Evolutionary conservation across 2,888 invertebrate species (phyloP).

Genomic region (Aspidiotus rigidus): DNA sequence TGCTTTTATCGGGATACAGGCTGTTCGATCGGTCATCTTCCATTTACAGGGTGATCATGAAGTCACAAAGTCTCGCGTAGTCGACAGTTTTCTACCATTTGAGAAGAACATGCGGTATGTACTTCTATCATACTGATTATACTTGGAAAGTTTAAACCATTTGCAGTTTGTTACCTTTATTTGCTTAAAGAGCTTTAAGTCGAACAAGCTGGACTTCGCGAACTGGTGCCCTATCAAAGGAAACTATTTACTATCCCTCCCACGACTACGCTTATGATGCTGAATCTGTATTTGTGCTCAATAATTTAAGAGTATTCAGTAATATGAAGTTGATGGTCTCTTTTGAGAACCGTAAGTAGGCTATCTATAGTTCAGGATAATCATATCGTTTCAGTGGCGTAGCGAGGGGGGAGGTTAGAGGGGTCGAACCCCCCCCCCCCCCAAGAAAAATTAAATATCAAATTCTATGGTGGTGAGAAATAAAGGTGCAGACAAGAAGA

Average conservation of each 20-base stretch:
- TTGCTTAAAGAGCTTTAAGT: constrained; percentile 40
- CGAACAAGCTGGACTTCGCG: constrained; percentile 41
- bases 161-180: no score
- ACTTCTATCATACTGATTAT: neutral
- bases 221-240: constrained; percentile 40
- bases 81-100: constrained; percentile 41
- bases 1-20: constrained; percentile 48
- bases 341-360: neutral
- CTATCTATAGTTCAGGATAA: no score
- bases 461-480: no score
- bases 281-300: constrained; percentile 45
- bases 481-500: no score
- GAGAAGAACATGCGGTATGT: constrained; percentile 41
- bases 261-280: constrained; percentile 48
- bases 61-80: constrained; percentile 42
- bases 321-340: neutral
- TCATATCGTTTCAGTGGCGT: no score
- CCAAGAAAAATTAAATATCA: no score
- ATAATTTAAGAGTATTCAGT: constrained; percentile 9
- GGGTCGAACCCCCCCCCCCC: no score
- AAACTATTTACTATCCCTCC: constrained; percentile 43
- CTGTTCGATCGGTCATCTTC: constrained; percentile 40
- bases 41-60: constrained; percentile 43
- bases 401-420: no score
- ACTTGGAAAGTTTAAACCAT: no score